These are phyloP conservation scores for Ctenosaura bakeri DNA, from an alignment of 2,797 vertebrate genomes.

Conservation along the genomic window DNA sequence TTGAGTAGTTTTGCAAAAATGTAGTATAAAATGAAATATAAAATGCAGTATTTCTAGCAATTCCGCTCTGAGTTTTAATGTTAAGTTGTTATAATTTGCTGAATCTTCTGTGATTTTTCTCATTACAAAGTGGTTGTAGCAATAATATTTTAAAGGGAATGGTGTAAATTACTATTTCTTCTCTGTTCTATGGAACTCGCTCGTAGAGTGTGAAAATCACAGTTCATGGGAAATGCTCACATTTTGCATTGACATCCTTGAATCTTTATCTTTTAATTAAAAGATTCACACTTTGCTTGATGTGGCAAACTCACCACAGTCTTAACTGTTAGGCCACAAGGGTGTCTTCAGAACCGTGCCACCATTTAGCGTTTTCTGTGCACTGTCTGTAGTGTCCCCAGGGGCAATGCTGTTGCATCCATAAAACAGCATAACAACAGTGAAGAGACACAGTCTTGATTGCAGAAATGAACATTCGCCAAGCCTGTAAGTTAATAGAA, in stretches of 20 bases:
- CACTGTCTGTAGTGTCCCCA: not conserved
- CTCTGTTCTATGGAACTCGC: not conserved
- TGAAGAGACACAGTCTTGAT: not conserved
- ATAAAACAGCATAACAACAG: slow-evolving; percentile 7
- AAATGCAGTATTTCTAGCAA: not conserved
- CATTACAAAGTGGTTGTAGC: not conserved
- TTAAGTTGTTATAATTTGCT: not conserved
- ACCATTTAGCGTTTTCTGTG: not conserved
- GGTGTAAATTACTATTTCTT: not conserved
- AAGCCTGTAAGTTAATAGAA: not conserved
- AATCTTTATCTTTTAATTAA: slow-evolving; percentile 30
- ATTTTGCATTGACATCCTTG: slow-evolving; percentile 9
- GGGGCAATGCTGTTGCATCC: not conserved
- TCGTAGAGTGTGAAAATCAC: not conserved
- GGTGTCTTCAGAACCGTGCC: not conserved
- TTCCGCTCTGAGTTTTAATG: not conserved
- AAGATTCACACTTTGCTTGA: slow-evolving; percentile 12
- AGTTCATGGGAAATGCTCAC: not conserved
- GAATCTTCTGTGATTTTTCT: not conserved
- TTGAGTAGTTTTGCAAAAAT: no score
- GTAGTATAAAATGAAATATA: no score
- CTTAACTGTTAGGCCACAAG: slow-evolving; percentile 11
- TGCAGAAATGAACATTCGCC: not conserved
- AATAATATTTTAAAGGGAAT: not conserved
- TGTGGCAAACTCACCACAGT: not conserved